These are phyloP conservation scores for Notothenia coriiceps DNA, from an alignment of 2,113 vertebrate genomes.

Conservation along the genomic window DNA sequence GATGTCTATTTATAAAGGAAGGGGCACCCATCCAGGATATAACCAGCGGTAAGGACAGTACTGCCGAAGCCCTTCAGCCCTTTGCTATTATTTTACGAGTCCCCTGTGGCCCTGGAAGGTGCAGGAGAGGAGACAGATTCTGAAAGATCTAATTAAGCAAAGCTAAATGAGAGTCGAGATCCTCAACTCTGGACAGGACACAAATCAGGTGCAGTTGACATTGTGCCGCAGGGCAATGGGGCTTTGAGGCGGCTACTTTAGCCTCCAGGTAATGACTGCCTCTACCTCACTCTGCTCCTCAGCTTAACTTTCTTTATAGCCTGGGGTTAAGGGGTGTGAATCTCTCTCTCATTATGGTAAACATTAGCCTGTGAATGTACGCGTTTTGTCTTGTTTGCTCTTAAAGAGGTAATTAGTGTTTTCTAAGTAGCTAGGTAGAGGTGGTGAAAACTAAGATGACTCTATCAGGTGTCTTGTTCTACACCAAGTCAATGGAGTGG, in stretches of 20 bases:
- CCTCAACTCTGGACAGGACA: slow-evolving; percentile 48
- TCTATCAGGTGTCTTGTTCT: slow-evolving; percentile 29
- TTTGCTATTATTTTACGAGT: slow-evolving; percentile 63
- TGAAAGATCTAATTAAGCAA: slow-evolving; percentile 75
- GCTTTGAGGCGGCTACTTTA: slow-evolving; percentile 37
- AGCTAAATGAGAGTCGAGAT: slow-evolving; percentile 65
- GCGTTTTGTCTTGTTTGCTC: slow-evolving; percentile 42
- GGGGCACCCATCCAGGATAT: slow-evolving; percentile 11
- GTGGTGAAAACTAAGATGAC: slow-evolving; percentile 11
- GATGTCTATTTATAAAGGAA: slow-evolving; percentile 48
- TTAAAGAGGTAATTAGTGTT: slow-evolving; percentile 52
- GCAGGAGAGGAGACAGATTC: slow-evolving; percentile 50
- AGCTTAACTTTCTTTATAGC: slow-evolving; percentile 48
- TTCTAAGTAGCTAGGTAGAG: slow-evolving; percentile 7
- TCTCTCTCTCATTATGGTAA: slow-evolving; percentile 56
- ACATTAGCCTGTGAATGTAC: slow-evolving; percentile 35
- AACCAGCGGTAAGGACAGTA: slow-evolving; percentile 35
- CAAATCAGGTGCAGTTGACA: slow-evolving; percentile 71
- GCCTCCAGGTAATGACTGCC: slow-evolving; percentile 47
- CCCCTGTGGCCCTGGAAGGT: slow-evolving; percentile 49
- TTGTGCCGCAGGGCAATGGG: slow-evolving; percentile 43
- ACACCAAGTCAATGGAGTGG: background rate
- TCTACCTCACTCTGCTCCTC: slow-evolving; percentile 18
- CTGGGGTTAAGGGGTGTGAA: slow-evolving; percentile 28
- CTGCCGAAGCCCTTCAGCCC: slow-evolving; percentile 25